These are phyloP conservation scores for Oenanthe melanoleuca DNA, from an alignment of 2,113 vertebrate genomes.

Conservation along the genomic window DNA sequence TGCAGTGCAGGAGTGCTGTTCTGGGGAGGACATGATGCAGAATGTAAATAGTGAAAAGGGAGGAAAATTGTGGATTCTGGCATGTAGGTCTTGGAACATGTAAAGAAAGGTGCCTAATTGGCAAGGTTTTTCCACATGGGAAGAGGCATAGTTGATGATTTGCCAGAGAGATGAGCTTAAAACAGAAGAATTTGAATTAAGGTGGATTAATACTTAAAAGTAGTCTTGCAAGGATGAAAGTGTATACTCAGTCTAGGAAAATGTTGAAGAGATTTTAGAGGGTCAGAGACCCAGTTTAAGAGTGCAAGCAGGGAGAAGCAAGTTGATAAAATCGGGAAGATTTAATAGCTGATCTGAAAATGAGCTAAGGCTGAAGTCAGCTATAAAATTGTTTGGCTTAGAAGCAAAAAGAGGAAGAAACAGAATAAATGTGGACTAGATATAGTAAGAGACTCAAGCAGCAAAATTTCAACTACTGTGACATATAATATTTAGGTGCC, in stretches of 20 bases:
- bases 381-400: background rate
- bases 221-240: background rate
- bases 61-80: background rate
- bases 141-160: background rate
- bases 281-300: background rate
- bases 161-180: background rate
- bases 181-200: background rate
- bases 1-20: background rate
- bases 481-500: background rate
- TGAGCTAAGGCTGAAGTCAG: background rate
- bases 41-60: background rate
- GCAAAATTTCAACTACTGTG: background rate
- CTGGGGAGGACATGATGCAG: background rate
- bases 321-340: background rate
- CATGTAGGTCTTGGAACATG: background rate
- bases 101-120: background rate
- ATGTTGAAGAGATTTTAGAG: background rate
- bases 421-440: background rate
- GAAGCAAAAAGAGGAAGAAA: background rate
- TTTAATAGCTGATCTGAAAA: background rate
- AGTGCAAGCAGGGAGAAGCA: background rate
- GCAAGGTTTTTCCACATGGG: background rate
- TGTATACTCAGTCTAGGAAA: background rate
- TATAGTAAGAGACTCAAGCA: background rate
- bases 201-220: background rate